These are phyloP conservation scores for Danio tinwini DNA, from an alignment of 2,797 vertebrate species.

Conservation along the genomic window DNA sequence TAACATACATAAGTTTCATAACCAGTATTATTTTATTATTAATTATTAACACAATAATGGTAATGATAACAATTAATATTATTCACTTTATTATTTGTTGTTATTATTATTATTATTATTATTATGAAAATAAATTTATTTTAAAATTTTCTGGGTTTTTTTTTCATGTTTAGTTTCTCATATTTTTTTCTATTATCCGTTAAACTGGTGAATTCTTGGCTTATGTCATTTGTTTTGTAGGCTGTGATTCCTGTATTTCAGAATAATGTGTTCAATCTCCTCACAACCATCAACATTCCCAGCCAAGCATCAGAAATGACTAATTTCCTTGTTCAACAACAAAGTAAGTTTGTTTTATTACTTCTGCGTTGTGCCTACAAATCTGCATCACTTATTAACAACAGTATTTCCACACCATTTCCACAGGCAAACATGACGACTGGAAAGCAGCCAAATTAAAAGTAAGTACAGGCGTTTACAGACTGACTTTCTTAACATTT, in stretches of 20 bases:
- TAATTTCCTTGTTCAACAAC: slow-evolving; percentile 83
- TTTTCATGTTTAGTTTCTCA: neutral
- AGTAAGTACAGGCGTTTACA: slow-evolving; percentile 73
- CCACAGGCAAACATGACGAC: slow-evolving; percentile 80
- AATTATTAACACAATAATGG: no score
- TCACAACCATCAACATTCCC: slow-evolving; percentile 86
- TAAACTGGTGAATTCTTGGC: neutral
- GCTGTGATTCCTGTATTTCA: slow-evolving; percentile 80
- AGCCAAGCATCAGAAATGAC: slow-evolving; percentile 73
- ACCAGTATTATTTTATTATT: no score
- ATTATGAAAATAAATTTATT: neutral
- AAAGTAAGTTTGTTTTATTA: slow-evolving; percentile 73
- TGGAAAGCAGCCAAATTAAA: slow-evolving; percentile 88
- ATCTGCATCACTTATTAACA: neutral
- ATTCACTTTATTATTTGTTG: no score
- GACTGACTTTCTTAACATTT: neutral
- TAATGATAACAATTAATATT: no score
- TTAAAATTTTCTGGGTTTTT: neutral
- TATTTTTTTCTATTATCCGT: neutral
- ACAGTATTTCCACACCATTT: neutral
- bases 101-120: no score
- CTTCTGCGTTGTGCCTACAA: neutral
- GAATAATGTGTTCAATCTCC: slow-evolving; percentile 85
- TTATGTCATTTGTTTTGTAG: slow-evolving; percentile 56
- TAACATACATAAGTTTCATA: no score